phyloP scores from a whole-genome alignment of 1,140 invertebrate species.

The Zaprionus gabonicus region DNA sequence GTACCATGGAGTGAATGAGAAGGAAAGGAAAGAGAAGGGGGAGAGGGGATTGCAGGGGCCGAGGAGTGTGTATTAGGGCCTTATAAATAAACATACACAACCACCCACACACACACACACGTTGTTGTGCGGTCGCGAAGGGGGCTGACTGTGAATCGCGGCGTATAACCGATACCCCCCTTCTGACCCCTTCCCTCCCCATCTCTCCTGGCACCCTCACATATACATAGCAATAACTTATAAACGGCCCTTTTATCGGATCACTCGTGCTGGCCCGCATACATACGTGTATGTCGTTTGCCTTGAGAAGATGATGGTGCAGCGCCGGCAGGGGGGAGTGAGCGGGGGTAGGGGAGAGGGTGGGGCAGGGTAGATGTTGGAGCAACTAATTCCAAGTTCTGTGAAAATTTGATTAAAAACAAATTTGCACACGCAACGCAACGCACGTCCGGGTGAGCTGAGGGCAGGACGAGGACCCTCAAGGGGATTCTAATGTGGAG shows the following conservation, averaged over 20 bases:
- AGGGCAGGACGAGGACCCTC: neutral
- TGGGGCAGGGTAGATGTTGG: too few relatives aligned
- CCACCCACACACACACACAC: neutral
- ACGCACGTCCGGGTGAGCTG: slow-evolving; percentile 55
- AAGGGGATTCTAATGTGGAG: slow-evolving; percentile 25
- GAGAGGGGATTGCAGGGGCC: neutral
- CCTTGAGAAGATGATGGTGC: neutral
- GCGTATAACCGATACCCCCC: slow-evolving; percentile 1
- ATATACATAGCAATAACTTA: slow-evolving; percentile 10
- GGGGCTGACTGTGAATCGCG: slow-evolving; percentile 17
- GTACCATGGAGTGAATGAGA: neutral
- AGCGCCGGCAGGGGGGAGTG: neutral
- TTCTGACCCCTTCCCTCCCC: neutral
- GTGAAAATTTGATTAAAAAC: slow-evolving; percentile 61
- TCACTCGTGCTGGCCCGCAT: slow-evolving; percentile 4
- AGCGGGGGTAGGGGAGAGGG: neutral
- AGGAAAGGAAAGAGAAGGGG: neutral
- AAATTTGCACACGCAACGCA: slow-evolving; percentile 48
- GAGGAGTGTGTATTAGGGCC: neutral
- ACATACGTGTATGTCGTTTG: neutral
- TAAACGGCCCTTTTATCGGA: slow-evolving; percentile 8
- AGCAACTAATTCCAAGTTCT: slow-evolving; percentile 40
- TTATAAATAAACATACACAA: slow-evolving; percentile 32
- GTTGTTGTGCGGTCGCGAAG: slow-evolving; percentile 15
- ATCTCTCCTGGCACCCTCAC: neutral